These are phyloP conservation scores for Nemurella pictetii DNA, from an alignment of 2,888 invertebrate species.

Conservation along the genomic window DNA sequence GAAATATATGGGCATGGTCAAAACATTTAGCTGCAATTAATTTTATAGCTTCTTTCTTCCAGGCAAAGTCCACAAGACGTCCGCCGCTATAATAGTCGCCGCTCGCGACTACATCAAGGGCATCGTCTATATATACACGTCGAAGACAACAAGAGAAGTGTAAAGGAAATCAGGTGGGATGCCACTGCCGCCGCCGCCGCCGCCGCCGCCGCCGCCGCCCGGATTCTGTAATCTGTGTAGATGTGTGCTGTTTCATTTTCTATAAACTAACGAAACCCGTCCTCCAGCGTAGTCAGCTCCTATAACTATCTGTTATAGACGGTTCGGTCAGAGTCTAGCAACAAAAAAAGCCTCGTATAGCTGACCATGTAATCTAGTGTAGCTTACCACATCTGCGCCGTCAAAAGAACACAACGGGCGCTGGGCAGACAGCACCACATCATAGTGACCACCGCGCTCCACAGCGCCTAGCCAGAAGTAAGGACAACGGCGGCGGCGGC, in stretches of 20 bases:
- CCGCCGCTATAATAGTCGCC: neutral
- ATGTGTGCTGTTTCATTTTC: neutral
- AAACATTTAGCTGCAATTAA: neutral
- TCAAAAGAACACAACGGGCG: conserved; percentile 17
- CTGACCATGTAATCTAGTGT: conserved; percentile 26
- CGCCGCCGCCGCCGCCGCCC: neutral
- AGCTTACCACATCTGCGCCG: conserved; percentile 25
- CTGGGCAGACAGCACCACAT: neutral
- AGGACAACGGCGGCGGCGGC: neutral
- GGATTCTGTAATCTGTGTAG: neutral
- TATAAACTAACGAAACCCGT: conserved; percentile 4
- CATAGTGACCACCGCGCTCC: neutral
- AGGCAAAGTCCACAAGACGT: neutral
- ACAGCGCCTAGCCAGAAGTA: too few species aligned
- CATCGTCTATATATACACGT: neutral
- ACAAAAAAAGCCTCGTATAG: neutral
- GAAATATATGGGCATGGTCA: neutral
- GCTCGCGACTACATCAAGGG: neutral
- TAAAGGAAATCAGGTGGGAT: conserved; percentile 21
- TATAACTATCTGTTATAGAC: neutral
- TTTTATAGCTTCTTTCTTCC: neutral
- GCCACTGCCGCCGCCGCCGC: neutral
- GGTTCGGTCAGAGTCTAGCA: neutral
- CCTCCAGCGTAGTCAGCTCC: neutral
- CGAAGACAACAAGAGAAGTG: neutral